Conservation (phyloP, 2,888 invertebrate genomes). For the Tenthredo amoena region DNA sequence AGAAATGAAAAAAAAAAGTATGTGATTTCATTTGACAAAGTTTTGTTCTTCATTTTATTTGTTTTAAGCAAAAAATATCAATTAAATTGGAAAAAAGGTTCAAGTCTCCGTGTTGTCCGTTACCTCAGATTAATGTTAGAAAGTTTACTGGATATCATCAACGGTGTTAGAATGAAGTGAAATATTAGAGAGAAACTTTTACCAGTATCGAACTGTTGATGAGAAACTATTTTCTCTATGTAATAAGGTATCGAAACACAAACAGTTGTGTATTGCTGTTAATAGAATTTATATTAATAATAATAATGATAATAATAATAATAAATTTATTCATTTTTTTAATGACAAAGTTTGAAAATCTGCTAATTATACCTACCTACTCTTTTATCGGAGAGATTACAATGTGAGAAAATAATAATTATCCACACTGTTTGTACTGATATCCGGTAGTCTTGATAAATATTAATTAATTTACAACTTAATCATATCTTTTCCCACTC, state of each 20-base stretch:
- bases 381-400: background rate
- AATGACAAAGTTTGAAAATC: conserved; percentile 19
- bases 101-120: conserved; percentile 28
- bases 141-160: conserved; percentile 41
- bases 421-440: conserved; percentile 36
- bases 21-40: conserved; percentile 50
- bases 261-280: conserved; percentile 26
- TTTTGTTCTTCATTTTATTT: conserved; percentile 54
- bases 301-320: background rate
- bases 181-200: background rate
- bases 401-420: conserved; percentile 19
- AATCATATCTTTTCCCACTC: background rate
- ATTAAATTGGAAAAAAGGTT: background rate
- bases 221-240: conserved; percentile 23
- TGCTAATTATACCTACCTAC: background rate
- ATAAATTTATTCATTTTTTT: conserved; percentile 22
- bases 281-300: conserved; percentile 37
- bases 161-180: conserved; percentile 6
- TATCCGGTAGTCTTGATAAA: conserved; percentile 25
- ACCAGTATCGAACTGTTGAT: background rate
- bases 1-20: conserved; percentile 34
- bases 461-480: conserved; percentile 11
- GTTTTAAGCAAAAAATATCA: background rate
- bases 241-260: conserved; percentile 16
- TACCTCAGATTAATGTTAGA: conserved; percentile 25